phyloP scores from a whole-genome alignment of 2,113 vertebrate species.

The Peucedramus taeniatus region DNA sequence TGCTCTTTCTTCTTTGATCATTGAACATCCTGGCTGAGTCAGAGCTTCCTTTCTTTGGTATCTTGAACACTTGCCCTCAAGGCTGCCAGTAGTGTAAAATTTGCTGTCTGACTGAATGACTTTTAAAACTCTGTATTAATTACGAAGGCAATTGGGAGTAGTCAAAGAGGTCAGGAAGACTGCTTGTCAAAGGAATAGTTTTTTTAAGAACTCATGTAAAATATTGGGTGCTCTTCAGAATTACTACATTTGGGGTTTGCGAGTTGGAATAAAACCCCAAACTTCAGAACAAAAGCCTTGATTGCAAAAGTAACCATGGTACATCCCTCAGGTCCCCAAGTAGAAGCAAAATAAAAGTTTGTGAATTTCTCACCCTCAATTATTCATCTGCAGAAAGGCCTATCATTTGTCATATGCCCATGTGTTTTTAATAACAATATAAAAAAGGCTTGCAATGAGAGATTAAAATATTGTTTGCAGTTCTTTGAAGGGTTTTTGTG shows the following conservation, averaged over 20 bases:
- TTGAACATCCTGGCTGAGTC: background rate
- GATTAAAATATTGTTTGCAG: background rate
- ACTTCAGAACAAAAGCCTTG: background rate
- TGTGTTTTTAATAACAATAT: background rate
- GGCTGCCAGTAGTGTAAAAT: background rate
- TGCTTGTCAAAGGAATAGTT: background rate
- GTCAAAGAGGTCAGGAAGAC: background rate
- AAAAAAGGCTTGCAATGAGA: background rate
- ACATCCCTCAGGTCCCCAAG: background rate
- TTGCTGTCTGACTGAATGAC: background rate
- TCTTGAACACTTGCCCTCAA: background rate
- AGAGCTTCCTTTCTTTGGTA: background rate
- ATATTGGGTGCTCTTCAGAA: background rate
- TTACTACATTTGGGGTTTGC: accelerated
- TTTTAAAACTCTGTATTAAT: background rate
- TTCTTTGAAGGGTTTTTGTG: background rate
- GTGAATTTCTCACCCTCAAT: background rate
- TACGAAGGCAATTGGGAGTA: background rate
- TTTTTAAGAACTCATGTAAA: background rate
- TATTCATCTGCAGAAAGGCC: background rate
- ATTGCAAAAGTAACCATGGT: background rate
- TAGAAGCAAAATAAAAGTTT: background rate
- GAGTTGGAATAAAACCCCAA: background rate
- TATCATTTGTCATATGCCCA: background rate
- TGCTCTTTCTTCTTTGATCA: background rate